Evolutionary conservation across 2,797 vertebrate species (phyloP).

Genomic region (Tangara arthus): DNA sequence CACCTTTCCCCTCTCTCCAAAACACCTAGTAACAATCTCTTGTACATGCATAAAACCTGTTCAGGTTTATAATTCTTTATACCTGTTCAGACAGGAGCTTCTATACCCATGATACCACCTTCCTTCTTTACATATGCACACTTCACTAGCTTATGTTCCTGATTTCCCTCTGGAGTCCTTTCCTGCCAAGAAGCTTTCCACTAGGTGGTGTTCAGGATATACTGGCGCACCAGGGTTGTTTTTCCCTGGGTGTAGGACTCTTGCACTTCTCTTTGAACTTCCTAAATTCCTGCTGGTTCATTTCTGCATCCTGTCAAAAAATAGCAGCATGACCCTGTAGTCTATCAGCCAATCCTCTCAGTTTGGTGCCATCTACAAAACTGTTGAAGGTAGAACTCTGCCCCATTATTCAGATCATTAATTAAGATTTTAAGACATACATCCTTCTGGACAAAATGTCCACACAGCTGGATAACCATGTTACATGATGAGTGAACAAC

Average conservation of each 20-base stretch:
- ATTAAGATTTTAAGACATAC: background rate
- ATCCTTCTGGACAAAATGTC: background rate
- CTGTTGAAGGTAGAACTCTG: background rate
- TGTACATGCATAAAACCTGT: background rate
- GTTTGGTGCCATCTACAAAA: background rate
- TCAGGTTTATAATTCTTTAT: background rate
- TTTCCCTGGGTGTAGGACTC: background rate
- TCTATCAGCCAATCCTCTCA: background rate
- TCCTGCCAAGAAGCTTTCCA: background rate
- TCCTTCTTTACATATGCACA: background rate
- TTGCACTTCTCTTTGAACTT: background rate
- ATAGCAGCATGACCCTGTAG: background rate
- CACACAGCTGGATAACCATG: accelerated
- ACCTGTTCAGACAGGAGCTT: background rate
- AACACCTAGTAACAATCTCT: background rate
- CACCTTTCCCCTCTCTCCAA: background rate
- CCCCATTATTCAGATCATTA: background rate
- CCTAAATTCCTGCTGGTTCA: background rate
- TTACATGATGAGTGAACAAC: background rate
- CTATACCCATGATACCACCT: background rate
- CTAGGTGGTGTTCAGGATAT: too few relatives aligned
- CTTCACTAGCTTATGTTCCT: background rate
- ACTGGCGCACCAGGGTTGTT: background rate
- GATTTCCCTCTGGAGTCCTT: background rate
- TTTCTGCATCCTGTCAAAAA: background rate